phyloP scores from a whole-genome alignment of 2,113 vertebrate genomes.

The Sinocyclocheilus anshuiensis region DNA sequence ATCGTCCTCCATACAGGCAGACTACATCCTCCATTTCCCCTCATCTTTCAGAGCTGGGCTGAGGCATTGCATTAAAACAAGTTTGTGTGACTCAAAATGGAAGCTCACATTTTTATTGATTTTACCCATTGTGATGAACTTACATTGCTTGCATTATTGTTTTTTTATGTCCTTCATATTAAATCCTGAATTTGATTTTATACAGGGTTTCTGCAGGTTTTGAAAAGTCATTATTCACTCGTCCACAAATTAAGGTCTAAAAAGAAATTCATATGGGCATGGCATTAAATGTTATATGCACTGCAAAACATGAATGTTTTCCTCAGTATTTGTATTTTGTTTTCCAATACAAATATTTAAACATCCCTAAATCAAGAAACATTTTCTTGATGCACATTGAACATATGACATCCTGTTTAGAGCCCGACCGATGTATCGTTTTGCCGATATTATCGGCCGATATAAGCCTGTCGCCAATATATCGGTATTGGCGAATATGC shows the following conservation, averaged over 20 bases:
- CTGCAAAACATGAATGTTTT: not conserved
- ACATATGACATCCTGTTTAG: not conserved
- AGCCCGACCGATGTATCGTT: too few species aligned
- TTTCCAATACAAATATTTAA: not conserved
- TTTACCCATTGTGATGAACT: not conserved
- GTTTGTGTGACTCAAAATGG: conserved; percentile 2
- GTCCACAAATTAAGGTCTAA: not conserved
- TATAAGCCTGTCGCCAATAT: too few species aligned
- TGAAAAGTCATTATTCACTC: not conserved
- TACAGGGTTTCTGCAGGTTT: not conserved
- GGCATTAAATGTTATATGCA: not conserved
- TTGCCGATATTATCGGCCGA: too few species aligned
- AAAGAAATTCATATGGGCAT: not conserved
- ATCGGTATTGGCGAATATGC: too few species aligned
- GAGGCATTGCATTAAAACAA: not conserved
- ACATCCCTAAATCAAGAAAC: not conserved
- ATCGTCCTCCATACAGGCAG: not conserved
- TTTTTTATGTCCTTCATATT: not conserved
- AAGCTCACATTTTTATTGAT: conserved; percentile 2
- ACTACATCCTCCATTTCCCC: not conserved
- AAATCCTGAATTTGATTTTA: not conserved
- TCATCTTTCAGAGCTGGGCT: not conserved
- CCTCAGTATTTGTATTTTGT: not conserved
- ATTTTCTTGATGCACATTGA: not conserved
- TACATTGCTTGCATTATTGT: not conserved